Percentiles rank a stretch among this genome's conserved stretches.
Conservation (phyloP, 2,113 vertebrate genomes). For the Plecotus auritus region DNA sequence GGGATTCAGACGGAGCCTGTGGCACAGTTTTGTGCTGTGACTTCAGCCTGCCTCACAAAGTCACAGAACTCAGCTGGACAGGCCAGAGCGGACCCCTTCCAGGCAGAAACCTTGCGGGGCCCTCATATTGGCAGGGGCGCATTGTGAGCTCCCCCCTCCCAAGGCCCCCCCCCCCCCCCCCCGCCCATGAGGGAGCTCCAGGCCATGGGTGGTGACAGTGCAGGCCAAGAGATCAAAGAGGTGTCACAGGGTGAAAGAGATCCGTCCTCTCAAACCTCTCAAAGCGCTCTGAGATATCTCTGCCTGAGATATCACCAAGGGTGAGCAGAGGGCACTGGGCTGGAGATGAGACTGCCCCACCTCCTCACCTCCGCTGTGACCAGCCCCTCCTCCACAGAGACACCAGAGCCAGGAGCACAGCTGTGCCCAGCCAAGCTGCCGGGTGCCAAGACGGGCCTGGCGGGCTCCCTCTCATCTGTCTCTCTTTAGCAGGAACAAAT, state of each 20-base stretch:
- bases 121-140: neutral
- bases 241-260: constrained; percentile 20
- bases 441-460: constrained; percentile 88
- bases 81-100: constrained; percentile 15
- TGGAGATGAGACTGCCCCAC: neutral
- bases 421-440: constrained; percentile 84
- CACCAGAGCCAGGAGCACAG: constrained; percentile 81
- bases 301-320: neutral
- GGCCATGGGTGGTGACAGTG: neutral
- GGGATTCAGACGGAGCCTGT: neutral
- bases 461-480: constrained; percentile 90
- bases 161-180: too few species aligned
- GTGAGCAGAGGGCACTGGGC: neutral
- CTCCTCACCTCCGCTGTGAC: constrained; percentile 44
- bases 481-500: constrained; percentile 94
- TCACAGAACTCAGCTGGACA: neutral
- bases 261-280: neutral
- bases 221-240: constrained; percentile 31
- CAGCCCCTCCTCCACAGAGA: constrained; percentile 50
- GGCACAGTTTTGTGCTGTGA: neutral
- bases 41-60: constrained; percentile 1
- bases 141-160: neutral
- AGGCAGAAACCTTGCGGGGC: constrained; percentile 10
- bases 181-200: neutral
- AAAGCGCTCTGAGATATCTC: neutral